Evolutionary conservation across 1,140 invertebrate species (phyloP).

Genomic region (Maconellicoccus hirsutus): DNA sequence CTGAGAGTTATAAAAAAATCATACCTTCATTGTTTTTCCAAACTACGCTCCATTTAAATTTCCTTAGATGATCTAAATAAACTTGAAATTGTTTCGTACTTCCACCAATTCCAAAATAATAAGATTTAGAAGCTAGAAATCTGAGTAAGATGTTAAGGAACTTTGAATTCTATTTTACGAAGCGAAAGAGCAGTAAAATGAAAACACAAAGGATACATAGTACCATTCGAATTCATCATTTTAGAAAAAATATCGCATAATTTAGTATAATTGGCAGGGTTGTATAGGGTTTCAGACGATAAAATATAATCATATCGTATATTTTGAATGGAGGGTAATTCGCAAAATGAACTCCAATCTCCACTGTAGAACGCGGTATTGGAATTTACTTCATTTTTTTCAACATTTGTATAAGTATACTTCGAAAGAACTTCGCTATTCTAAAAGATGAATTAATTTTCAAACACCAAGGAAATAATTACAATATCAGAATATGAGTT

Average conservation of each 20-base stretch:
- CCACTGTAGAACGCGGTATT: slow-evolving; percentile 56
- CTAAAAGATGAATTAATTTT: slow-evolving; percentile 41
- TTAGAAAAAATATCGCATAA: slow-evolving; percentile 54
- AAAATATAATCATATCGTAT: slow-evolving; percentile 64
- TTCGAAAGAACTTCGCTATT: slow-evolving; percentile 61
- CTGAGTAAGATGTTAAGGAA: slow-evolving; percentile 34
- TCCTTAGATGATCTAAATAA: slow-evolving; percentile 27
- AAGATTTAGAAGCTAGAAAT: slow-evolving; percentile 67
- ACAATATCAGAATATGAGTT: slow-evolving; percentile 4
- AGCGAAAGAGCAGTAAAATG: not conserved
- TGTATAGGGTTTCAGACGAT: slow-evolving; percentile 86
- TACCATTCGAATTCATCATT: slow-evolving; percentile 50
- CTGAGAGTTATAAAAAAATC: too few relatives aligned
- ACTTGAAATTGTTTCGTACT: slow-evolving; percentile 57
- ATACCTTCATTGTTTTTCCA: slow-evolving; percentile 12
- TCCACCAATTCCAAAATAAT: slow-evolving; percentile 86
- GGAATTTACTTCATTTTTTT: slow-evolving; percentile 45
- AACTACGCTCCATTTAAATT: not conserved
- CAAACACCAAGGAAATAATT: not conserved
- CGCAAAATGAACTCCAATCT: slow-evolving; percentile 59
- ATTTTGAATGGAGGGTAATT: slow-evolving; percentile 33
- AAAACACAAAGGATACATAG: not conserved
- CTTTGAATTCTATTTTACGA: too few relatives aligned
- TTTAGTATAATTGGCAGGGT: slow-evolving; percentile 62
- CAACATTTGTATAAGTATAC: slow-evolving; percentile 65